A percentile compares a stretch with the other conserved stretches of the same genome.
These are phyloP conservation scores for Poicephalus gulielmi DNA, from an alignment of 2,113 vertebrate genomes.

Conservation along the genomic window DNA sequence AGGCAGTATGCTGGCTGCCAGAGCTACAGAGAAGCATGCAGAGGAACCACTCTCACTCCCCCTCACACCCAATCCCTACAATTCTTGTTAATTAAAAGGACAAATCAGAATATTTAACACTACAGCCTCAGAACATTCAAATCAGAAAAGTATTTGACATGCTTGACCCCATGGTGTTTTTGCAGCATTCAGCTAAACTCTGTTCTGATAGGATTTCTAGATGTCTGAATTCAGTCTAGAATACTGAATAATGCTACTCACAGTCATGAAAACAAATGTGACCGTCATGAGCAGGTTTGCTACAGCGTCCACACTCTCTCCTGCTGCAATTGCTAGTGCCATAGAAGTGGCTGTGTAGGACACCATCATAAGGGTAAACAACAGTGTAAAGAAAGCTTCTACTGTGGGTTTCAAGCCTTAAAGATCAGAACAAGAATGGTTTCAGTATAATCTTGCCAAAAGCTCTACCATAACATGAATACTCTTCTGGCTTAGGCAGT, in stretches of 20 bases:
- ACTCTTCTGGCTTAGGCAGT: rapidly evolving
- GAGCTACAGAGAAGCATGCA: not conserved
- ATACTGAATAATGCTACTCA: conserved; percentile 58
- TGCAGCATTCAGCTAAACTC: not conserved
- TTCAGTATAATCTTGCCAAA: not conserved
- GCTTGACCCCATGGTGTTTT: not conserved
- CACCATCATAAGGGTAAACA: conserved; percentile 83
- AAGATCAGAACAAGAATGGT: not conserved
- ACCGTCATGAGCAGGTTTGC: conserved; percentile 91
- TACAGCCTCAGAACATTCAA: not conserved
- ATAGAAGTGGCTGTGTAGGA: conserved; percentile 87
- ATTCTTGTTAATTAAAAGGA: not conserved
- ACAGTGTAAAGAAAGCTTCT: conserved; percentile 85
- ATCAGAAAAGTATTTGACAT: not conserved
- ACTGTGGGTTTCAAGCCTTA: conserved; percentile 81
- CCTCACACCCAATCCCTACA: rapidly evolving
- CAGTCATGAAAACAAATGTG: conserved; percentile 91
- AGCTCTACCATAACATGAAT: not conserved
- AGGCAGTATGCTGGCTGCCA: not conserved
- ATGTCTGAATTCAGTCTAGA: not conserved
- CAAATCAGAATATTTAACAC: not conserved
- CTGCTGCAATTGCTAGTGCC: conserved; percentile 88
- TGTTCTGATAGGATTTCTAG: not conserved
- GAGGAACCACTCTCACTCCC: not conserved
- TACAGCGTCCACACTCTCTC: conserved; percentile 84